A percentile compares a stretch with the other conserved stretches of the same genome.
Evolutionary conservation across 1,140 invertebrate genomes (phyloP).

Genomic region (Lucilia cuprina): DNA sequence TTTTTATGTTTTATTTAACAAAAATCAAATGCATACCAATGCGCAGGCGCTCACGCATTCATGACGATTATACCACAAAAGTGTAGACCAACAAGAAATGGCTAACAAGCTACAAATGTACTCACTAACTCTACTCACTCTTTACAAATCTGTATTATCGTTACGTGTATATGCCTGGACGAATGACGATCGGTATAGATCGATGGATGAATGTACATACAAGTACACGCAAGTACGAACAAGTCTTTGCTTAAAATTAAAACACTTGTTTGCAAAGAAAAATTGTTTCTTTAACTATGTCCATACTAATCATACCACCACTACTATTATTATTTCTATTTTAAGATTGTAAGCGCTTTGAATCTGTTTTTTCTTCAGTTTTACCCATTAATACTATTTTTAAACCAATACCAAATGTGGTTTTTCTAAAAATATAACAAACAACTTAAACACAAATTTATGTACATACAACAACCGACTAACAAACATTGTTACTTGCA

Average conservation of each 20-base stretch:
- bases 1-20: background rate
- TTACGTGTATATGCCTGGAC: background rate
- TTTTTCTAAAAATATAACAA: slow-evolving; percentile 42
- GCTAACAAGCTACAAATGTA: background rate
- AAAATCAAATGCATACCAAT: slow-evolving; percentile 24
- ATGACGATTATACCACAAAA: background rate
- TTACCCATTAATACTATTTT: slow-evolving; percentile 36
- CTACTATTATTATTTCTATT: slow-evolving; percentile 12
- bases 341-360: background rate
- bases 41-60: slow-evolving; percentile 17
- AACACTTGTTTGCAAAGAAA: background rate
- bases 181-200: background rate
- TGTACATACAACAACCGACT: background rate
- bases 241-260: slow-evolving; percentile 1
- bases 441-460: background rate
- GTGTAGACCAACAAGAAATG: background rate
- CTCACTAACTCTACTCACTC: background rate
- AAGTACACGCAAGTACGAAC: background rate
- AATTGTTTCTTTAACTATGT: background rate
- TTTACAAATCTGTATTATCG: background rate
- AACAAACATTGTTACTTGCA: background rate
- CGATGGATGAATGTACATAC: background rate
- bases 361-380: background rate
- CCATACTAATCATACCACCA: background rate
- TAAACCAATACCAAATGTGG: slow-evolving; percentile 41